Evolutionary conservation across 2,888 invertebrate species (phyloP), one percentile per base, ranked within the genome.

Genomic region (Heliconius charithonia): DNA sequence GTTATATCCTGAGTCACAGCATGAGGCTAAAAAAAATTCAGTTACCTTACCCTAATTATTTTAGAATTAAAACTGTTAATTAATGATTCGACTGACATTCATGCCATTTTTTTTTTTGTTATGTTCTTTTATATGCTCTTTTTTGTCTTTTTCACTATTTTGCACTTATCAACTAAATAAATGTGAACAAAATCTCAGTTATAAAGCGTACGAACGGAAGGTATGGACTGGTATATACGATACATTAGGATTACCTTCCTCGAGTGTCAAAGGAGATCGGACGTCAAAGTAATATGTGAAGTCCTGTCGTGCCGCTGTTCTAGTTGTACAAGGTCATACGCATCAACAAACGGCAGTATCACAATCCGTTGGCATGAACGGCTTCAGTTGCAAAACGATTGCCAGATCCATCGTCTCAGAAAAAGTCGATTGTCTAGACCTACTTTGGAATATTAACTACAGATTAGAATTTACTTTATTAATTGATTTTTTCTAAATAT

Each of bases 391-490:
- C 89, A 86, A 84, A 76, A n/a, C n/a, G 77, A 79, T 82, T 80
- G 81, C 80, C 81, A 85, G 88, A 89, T 89, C n/a, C 88, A 89
- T 88, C 87, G 89, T 86, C 88, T 84, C 81, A 76, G 76, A 83
- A 83, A 83, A 85, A 81, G 78, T 83, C 80, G 81, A 79, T 73
- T 82, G 77, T 77, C 79, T 76, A 88, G 90, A 89, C 90, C 90
- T 89, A 91, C 87, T 89, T 84, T 85, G 84, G 85, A 85, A 77
- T 81, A 84, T 84, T 90, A 89, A 88, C 87, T 90, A 87, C 87
- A 87, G 86, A 89, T 82, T n/a, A n/a, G n/a, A n/a, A n/a, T n/a
- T n/a, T n/a, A n/a, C n/a, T n/a, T 6, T 45, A 12, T 45, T 16
- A 45, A 45, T 45, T 2, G 1, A 45, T 45, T 45, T 4, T 16